Evolutionary conservation across 2,113 vertebrate genomes (phyloP).

Genomic region (Vireo altiloquus): DNA sequence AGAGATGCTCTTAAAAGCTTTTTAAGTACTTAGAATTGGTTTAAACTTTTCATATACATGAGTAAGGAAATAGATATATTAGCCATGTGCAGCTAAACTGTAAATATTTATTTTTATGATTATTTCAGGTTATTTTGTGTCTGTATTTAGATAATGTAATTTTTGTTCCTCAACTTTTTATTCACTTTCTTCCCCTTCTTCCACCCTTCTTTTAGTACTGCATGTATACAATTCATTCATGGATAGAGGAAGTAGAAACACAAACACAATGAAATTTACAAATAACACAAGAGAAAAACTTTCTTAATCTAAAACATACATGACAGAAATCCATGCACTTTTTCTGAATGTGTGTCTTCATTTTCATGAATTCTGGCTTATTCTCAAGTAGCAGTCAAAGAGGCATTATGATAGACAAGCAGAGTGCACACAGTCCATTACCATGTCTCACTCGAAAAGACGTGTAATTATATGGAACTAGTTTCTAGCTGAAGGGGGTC

Average conservation of each 20-base stretch:
- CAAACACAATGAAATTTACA: neutral
- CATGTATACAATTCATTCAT: accelerated
- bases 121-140: neutral
- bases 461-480: neutral
- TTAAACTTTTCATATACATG: neutral
- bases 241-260: neutral
- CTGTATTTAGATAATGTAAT: neutral
- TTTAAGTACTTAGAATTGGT: neutral
- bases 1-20: neutral
- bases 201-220: neutral
- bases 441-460: neutral
- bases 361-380: neutral
- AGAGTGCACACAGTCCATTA: neutral
- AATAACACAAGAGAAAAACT: neutral
- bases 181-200: neutral
- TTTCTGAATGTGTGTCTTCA: neutral
- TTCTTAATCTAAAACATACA: neutral
- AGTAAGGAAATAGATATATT: neutral
- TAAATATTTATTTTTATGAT: neutral
- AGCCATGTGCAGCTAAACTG: neutral
- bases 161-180: neutral
- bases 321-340: accelerated
- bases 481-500: neutral
- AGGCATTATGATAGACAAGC: neutral
- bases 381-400: neutral